These are phyloP conservation scores for Tenthredo scrophulariae DNA, from an alignment of 2,888 invertebrate genomes.

Conservation along the genomic window DNA sequence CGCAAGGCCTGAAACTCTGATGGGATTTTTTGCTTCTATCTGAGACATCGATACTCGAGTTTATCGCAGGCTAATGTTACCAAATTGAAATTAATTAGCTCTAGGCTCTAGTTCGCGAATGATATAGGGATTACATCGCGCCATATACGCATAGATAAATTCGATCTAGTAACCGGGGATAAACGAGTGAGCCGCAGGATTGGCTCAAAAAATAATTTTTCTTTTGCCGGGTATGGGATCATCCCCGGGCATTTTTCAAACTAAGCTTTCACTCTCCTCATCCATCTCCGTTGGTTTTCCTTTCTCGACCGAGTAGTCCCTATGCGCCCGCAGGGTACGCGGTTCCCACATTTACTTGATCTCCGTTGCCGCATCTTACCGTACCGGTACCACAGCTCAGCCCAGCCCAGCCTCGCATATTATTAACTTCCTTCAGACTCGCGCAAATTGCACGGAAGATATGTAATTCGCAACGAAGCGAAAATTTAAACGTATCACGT, in stretches of 20 bases:
- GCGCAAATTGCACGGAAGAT: conserved; percentile 70
- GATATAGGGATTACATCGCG: neutral
- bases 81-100: no score
- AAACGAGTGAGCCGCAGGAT: neutral
- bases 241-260: conserved; percentile 72
- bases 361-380: conserved; percentile 62
- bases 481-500: neutral
- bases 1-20: neutral
- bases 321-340: conserved; percentile 36
- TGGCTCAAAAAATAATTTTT: conserved; percentile 70
- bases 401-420: conserved; percentile 8
- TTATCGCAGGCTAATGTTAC: neutral
- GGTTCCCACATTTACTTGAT: conserved; percentile 59
- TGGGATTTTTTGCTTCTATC: neutral
- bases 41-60: neutral
- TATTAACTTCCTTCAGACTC: conserved; percentile 58
- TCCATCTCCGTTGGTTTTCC: conserved; percentile 58
- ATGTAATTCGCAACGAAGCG: conserved; percentile 63
- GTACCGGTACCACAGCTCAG: conserved; percentile 57
- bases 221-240: conserved; percentile 66
- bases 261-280: conserved; percentile 66
- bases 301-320: conserved; percentile 53
- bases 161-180: neutral
- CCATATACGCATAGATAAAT: neutral
- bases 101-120: neutral